Percentiles rank a stretch among this genome's conserved stretches.
Conservation (phyloP, 2,113 vertebrate genomes). For the Tautogolabrus adspersus region DNA sequence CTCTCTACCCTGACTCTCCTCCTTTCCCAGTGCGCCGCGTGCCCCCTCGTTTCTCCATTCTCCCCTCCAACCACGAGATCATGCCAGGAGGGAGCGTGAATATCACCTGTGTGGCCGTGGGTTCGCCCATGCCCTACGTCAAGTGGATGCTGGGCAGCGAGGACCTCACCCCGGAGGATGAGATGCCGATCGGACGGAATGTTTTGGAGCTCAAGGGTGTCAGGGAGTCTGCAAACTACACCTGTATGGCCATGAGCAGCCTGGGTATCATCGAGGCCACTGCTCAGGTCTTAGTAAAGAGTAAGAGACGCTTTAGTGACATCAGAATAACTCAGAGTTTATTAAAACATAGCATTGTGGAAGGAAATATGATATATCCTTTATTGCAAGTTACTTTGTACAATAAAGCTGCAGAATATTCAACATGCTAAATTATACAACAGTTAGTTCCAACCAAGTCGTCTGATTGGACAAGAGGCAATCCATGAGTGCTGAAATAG, state of each 20-base stretch:
- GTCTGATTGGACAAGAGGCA: too few species aligned
- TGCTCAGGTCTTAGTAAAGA: conserved; percentile 97
- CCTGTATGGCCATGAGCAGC: conserved; percentile 98
- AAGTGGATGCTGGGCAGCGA: conserved; percentile 98
- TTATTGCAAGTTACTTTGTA: too few species aligned
- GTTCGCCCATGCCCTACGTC: conserved; percentile 98
- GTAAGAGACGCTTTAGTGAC: conserved; percentile 82
- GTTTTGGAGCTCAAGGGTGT: conserved; percentile 96
- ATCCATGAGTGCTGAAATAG: too few species aligned
- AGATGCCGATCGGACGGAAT: conserved; percentile 97
- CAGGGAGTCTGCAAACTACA: conserved; percentile 98
- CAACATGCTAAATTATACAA: not conserved
- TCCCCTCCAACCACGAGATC: conserved; percentile 95
- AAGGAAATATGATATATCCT: not conserved
- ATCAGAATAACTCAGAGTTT: not conserved
- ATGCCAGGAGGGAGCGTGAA: conserved; percentile 98
- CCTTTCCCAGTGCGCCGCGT: conserved; percentile 93
- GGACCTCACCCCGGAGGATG: conserved; percentile 96
- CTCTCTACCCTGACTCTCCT: conserved; percentile 71
- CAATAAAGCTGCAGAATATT: not conserved
- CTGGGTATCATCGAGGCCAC: conserved; percentile 95
- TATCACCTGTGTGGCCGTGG: conserved; percentile 98
- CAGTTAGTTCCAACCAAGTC: not conserved
- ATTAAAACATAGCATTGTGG: not conserved
- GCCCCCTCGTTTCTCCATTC: conserved; percentile 96